Conservation (phyloP, 2,113 vertebrate species). For the Ophiodon elongatus region DNA sequence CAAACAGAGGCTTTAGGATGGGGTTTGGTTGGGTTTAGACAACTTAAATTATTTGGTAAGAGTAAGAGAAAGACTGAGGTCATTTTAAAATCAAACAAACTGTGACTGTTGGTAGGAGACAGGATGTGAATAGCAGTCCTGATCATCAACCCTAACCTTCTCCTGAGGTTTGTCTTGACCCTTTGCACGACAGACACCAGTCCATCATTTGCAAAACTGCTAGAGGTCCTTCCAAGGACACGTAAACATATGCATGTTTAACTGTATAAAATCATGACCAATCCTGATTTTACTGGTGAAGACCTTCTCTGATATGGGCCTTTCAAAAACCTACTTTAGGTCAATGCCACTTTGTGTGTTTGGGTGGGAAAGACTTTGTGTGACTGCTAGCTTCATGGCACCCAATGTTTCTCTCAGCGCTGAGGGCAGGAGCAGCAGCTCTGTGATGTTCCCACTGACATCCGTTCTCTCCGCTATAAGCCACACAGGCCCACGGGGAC, state of each 20-base stretch:
- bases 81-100: too few relatives aligned
- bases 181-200: neutral
- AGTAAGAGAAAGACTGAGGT: neutral
- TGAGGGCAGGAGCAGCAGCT: constrained; percentile 30
- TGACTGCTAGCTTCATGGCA: constrained; percentile 18
- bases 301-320: neutral
- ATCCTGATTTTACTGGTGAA: neutral
- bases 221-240: neutral
- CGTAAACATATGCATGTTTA: neutral
- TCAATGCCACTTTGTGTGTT: constrained; percentile 2
- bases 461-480: constrained; percentile 44
- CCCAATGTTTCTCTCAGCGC: constrained; percentile 15
- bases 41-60: neutral
- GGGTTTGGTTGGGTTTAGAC: neutral
- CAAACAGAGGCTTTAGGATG: neutral
- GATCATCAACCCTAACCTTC: neutral
- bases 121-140: neutral
- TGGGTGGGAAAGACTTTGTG: constrained; percentile 2
- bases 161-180: neutral
- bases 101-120: neutral
- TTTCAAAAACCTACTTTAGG: neutral
- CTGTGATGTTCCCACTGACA: constrained; percentile 59
- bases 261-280: neutral
- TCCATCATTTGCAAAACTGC: neutral
- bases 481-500: constrained; percentile 41